Conservation (phyloP, 2,797 vertebrate species). For the Bryconaethiops microstoma region DNA sequence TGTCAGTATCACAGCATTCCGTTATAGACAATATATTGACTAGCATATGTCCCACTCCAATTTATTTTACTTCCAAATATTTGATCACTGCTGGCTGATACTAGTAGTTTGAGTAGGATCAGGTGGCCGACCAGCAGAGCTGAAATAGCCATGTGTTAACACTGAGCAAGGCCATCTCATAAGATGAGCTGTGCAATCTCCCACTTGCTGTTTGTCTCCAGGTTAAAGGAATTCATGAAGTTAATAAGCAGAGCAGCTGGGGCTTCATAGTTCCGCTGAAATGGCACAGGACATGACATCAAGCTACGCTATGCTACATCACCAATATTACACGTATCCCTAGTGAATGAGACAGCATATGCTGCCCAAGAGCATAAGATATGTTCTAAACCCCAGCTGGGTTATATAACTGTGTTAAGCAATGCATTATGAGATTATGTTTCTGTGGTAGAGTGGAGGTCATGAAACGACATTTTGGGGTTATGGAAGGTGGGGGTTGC, state of each 20-base stretch:
- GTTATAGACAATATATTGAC: not conserved
- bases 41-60: not conserved
- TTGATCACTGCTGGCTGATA: not conserved
- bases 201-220: slow-evolving; percentile 63
- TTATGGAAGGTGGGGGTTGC: slow-evolving; percentile 15
- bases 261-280: slow-evolving; percentile 64
- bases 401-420: slow-evolving; percentile 4
- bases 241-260: slow-evolving; percentile 78
- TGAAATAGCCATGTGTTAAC: slow-evolving; percentile 41
- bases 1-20: not conserved
- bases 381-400: slow-evolving; percentile 8
- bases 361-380: slow-evolving; percentile 28
- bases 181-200: slow-evolving; percentile 57
- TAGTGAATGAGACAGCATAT: slow-evolving; percentile 57
- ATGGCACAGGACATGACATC: slow-evolving; percentile 50
- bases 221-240: slow-evolving; percentile 80
- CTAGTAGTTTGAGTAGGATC: slow-evolving; percentile 18
- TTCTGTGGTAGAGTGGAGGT: slow-evolving; percentile 16
- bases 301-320: slow-evolving; percentile 23
- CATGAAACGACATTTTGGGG: slow-evolving; percentile 9
- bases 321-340: slow-evolving; percentile 9
- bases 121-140: slow-evolving; percentile 30
- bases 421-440: slow-evolving; percentile 29
- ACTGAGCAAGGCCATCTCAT: slow-evolving; percentile 51
- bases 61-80: not conserved